phyloP scores from a whole-genome alignment of 2,888 invertebrate species.

The Nezara viridula region DNA sequence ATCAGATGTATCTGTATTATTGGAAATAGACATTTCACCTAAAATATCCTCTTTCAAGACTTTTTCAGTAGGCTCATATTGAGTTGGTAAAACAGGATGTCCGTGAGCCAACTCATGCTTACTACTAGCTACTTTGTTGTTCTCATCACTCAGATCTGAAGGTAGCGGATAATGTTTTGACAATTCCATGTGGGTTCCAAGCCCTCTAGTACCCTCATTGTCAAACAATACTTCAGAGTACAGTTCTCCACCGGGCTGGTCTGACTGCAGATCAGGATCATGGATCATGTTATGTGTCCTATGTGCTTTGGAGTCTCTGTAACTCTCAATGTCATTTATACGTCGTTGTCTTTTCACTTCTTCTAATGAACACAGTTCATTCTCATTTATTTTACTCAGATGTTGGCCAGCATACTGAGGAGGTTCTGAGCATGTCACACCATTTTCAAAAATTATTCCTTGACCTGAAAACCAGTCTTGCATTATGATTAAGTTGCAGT shows the following conservation, averaged over 20 bases:
- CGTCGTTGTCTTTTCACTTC: slow-evolving; percentile 55
- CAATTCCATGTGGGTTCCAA: slow-evolving; percentile 55
- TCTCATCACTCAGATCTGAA: slow-evolving; percentile 53
- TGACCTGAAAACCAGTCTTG: slow-evolving; percentile 65
- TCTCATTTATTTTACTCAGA: slow-evolving; percentile 65
- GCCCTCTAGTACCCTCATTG: slow-evolving; percentile 49
- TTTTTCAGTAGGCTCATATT: background rate
- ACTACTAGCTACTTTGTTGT: slow-evolving; percentile 43
- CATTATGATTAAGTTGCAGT: slow-evolving; percentile 65
- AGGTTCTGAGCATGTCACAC: slow-evolving; percentile 64
- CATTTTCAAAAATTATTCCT: slow-evolving; percentile 64
- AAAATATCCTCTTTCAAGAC: background rate
- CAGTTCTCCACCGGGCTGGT: slow-evolving; percentile 60
- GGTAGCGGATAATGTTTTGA: slow-evolving; percentile 43
- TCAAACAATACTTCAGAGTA: slow-evolving; percentile 61
- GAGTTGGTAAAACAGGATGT: slow-evolving; percentile 15
- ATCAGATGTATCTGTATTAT: slow-evolving; percentile 18
- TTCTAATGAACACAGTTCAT: slow-evolving; percentile 64
- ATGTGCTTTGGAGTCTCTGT: slow-evolving; percentile 57
- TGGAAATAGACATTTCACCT: background rate
- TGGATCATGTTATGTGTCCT: slow-evolving; percentile 53
- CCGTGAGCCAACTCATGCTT: slow-evolving; percentile 32
- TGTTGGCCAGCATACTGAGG: slow-evolving; percentile 62
- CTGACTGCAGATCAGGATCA: slow-evolving; percentile 52
- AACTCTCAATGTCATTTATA: slow-evolving; percentile 57